phyloP scores from a whole-genome alignment of 2,888 invertebrate species.

The Ormyrus thymus region DNA sequence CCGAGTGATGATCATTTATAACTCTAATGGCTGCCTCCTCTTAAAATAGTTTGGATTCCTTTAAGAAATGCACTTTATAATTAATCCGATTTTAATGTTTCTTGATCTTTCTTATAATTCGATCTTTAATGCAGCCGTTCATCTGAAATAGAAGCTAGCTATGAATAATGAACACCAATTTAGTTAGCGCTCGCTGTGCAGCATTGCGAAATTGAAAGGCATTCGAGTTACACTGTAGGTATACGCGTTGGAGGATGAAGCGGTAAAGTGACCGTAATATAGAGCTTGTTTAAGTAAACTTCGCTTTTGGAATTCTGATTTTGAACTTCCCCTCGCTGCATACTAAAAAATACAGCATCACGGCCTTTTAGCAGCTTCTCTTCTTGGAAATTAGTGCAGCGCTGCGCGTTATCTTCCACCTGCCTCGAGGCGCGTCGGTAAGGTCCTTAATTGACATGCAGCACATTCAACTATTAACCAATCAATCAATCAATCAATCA shows the following conservation, averaged over 20 bases:
- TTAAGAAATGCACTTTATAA: no score
- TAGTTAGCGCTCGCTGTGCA: not conserved
- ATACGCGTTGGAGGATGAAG: not conserved
- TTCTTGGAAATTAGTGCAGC: no score
- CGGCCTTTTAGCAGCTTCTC: no score
- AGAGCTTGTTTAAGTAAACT: slow-evolving; percentile 3
- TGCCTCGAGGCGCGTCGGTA: no score
- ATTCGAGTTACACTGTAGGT: slow-evolving; percentile 13
- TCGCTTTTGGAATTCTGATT: not conserved
- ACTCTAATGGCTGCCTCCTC: not conserved
- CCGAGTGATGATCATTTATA: no score
- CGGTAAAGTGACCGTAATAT: slow-evolving; percentile 6
- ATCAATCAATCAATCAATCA: slow-evolving; percentile 45
- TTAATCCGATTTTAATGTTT: no score
- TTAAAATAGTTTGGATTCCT: not conserved
- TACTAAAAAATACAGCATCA: no score
- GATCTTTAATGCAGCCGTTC: no score
- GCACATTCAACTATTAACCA: not conserved
- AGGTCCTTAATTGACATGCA: slow-evolving; percentile 1
- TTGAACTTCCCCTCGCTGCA: not conserved
- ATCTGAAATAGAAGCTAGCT: not conserved
- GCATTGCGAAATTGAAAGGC: slow-evolving; percentile 10
- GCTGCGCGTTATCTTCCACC: no score
- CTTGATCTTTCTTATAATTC: no score
- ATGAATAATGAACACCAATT: slow-evolving; percentile 14